Percentiles rank a stretch among this genome's conserved stretches.
phyloP scores from a whole-genome alignment of 2,888 invertebrate species.

The Scaptomyza flava region DNA sequence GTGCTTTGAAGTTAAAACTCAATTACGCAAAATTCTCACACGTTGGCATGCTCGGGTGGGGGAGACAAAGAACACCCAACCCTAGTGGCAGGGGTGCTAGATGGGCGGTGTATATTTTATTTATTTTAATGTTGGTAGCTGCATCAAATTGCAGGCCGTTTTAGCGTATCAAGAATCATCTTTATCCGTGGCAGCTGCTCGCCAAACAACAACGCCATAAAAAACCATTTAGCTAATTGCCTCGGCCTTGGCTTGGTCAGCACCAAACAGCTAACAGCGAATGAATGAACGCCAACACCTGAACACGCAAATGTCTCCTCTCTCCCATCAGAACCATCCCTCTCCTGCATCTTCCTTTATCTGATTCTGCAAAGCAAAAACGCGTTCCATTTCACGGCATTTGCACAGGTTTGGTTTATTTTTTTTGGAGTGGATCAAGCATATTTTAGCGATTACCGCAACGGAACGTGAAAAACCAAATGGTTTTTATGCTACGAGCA shows the following conservation, averaged over 20 bases:
- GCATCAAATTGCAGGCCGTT: constrained; percentile 55
- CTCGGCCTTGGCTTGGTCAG: constrained; percentile 35
- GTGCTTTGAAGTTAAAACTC: constrained; percentile 78
- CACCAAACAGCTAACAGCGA: constrained; percentile 2
- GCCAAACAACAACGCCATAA: constrained; percentile 40
- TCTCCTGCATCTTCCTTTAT: neutral
- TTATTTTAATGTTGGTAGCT: constrained; percentile 63
- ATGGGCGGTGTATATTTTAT: neutral
- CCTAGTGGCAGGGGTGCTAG: neutral
- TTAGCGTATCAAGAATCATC: constrained; percentile 64
- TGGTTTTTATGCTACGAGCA: constrained; percentile 19
- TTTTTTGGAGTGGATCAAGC: constrained; percentile 7
- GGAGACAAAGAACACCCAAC: neutral
- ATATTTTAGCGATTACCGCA: constrained; percentile 51
- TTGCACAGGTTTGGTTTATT: constrained; percentile 25
- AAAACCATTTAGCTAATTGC: constrained; percentile 76
- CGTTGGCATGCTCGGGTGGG: constrained; percentile 53
- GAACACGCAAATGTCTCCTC: constrained; percentile 16
- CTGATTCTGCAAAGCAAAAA: constrained; percentile 3
- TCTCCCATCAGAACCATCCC: accelerated
- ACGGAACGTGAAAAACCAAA: constrained; percentile 22
- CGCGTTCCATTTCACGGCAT: constrained; percentile 57
- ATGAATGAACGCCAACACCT: constrained; percentile 38
- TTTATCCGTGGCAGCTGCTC: constrained; percentile 41
- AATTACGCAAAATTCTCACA: constrained; percentile 81